Evolutionary conservation across 2,113 vertebrate genomes (phyloP), one percentile per base, ranked within the genome.

Genomic region (Takifugu bimaculatus): DNA sequence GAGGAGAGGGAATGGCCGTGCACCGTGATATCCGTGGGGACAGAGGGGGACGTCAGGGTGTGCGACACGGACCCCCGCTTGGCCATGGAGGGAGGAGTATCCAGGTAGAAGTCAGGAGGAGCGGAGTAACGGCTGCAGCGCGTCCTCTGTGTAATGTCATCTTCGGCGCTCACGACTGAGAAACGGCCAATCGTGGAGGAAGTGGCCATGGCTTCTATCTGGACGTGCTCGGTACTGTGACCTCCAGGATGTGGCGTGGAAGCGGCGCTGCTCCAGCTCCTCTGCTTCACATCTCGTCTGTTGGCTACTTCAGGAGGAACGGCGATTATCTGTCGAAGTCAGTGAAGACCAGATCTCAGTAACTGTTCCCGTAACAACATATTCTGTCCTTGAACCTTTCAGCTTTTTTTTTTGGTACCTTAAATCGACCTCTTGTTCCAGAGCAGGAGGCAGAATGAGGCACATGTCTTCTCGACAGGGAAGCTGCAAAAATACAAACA

Each of bases 61-160:
- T 85, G 90, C 2, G 93, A 90, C 26, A 95, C 83, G 0, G 91
- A 90, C 1, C 86, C 90, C 57, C 84, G 50, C 1, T 94, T 93
- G 0, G 90, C 91, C 72, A 91, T 89, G 49, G 91, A 83, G 9
- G 94, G 94, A 1, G 89, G 91, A 27, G 92, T 90, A 2, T 95
- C 94, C 85, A 97, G 80, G 83, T 95, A 98, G 72, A 98, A 95
- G 0, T 97, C 96, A 0, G 96, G 96, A 0, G 96, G 95, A 0
- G 97, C 95, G 0, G 97, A 99, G 84, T 96, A 98, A 54, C 96
- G 89, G 79, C 94, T 86, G 87, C 90, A n/a, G n/a, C n/a, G n/a
- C n/a, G n/a, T n/a, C n/a, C n/a, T n/a, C n/a, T n/a, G n/a, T n/a
- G n/a, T n/a, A n/a, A n/a, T n/a, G n/a, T n/a, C n/a, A n/a, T n/a